Evolutionary conservation across 2,113 vertebrate genomes (phyloP), one percentile per base, ranked within the genome.

Genomic region (Eclectus roratus): DNA sequence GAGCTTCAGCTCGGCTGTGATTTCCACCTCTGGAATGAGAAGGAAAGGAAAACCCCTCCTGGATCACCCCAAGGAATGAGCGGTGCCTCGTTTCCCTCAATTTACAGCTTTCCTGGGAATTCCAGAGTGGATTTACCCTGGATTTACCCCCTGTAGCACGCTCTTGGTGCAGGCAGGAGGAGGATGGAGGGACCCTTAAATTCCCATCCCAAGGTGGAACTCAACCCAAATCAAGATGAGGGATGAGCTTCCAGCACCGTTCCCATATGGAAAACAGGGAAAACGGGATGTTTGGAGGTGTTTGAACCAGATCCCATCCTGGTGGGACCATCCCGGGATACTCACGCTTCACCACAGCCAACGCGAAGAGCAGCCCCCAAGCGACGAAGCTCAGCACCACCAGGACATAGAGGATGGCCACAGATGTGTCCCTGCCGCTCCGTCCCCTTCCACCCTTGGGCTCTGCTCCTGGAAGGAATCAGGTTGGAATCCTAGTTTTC

Each of bases 21-120:
- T 70, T 71, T 92, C 71, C 71, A 46, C 13, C 16, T 92, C 90
- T 92, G 90, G 2, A 77, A 56, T 3, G n/a, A 55, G n/a, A 64
- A 63, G 0, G 10, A n/a, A 44, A 35, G 28, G 5, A 7, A 37
- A 71, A 37, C 1, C 5, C 0, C 0, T 3, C 12, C 24, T 10
- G 37, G 58, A 29, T 52, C 8, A 2, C 2, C 3, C 6, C 7
- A 0, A 43, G n/a, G 41, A 33, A 49, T 7, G 0, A 16, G 20
- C 0, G 2, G 28, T 18, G 35, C 7, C 0, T 3, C 13, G n/a
- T 44, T 44, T 50, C 21, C 39, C 33, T 33, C n/a, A 3, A 10
- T n/a, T 41, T 6, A 1, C 6, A 20, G 10, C 7, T 27, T 29
- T 23, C 28, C 24, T 13, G 27, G 20, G 53, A 35, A 69, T 61